Conservation (phyloP, 2,113 vertebrate genomes). For the Toxotes chatareus region DNA sequence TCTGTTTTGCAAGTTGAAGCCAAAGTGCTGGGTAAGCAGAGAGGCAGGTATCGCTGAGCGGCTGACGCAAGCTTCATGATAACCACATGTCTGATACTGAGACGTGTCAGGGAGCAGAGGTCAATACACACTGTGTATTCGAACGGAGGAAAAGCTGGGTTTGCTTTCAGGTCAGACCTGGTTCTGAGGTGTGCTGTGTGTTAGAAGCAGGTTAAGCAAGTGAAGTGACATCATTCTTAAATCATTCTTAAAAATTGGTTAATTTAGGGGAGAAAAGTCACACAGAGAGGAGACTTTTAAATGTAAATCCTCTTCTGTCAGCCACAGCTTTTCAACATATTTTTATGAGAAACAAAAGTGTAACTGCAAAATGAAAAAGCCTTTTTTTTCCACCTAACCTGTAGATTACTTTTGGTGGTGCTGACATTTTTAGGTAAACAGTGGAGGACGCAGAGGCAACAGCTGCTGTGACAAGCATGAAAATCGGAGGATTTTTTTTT, state of each 20-base stretch:
- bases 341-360: no score
- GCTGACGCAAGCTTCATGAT: constrained; percentile 17
- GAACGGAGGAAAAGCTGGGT: background rate
- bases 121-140: constrained; percentile 15
- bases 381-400: background rate
- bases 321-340: no score
- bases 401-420: background rate
- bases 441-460: background rate
- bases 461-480: background rate
- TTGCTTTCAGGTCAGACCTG: background rate
- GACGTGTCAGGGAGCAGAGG: constrained; percentile 5
- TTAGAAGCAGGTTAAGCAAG: background rate
- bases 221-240: background rate
- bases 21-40: constrained; percentile 40
- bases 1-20: constrained; percentile 12
- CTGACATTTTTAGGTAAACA: background rate
- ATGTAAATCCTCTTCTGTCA: background rate
- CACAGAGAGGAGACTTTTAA: no score
- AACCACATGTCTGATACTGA: constrained; percentile 33
- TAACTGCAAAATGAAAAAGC: no score
- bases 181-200: background rate
- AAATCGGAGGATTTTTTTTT: background rate
- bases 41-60: background rate
- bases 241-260: no score
- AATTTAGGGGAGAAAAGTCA: no score